Conservation (phyloP, 2,797 vertebrate species). For the Syngnathus acus region DNA sequence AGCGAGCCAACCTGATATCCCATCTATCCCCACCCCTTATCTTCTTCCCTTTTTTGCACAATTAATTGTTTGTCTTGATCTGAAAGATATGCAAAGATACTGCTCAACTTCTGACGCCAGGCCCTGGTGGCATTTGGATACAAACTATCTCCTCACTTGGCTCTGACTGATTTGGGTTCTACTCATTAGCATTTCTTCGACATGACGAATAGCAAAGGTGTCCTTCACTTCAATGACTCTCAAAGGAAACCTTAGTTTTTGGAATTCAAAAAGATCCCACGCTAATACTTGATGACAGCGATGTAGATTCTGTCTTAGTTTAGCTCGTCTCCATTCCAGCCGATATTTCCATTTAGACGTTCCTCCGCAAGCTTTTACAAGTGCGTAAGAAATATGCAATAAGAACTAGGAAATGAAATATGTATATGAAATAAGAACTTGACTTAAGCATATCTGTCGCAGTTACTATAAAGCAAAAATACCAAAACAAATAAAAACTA, state of each 20-base stretch:
- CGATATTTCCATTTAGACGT: no score
- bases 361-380: no score
- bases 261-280: not conserved
- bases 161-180: conserved; percentile 24
- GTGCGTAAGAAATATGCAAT: no score
- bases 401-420: no score
- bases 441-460: no score
- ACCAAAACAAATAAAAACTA: no score
- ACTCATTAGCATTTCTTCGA: conserved; percentile 40
- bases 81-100: conserved; percentile 44
- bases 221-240: not conserved
- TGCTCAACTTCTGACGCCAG: conserved; percentile 53
- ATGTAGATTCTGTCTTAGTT: no score
- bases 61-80: conserved; percentile 39
- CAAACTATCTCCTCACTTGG: conserved; percentile 24
- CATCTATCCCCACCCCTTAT: conserved; percentile 26
- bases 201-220: not conserved
- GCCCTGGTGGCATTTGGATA: conserved; percentile 50
- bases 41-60: conserved; percentile 3
- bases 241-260: not conserved
- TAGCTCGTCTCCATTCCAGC: no score
- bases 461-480: no score
- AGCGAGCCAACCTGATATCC: conserved; percentile 20
- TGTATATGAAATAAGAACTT: no score
- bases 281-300: no score